Base-by-base conservation (phyloP, 2,797 vertebrate species). In the Falco peregrinus region DNA sequence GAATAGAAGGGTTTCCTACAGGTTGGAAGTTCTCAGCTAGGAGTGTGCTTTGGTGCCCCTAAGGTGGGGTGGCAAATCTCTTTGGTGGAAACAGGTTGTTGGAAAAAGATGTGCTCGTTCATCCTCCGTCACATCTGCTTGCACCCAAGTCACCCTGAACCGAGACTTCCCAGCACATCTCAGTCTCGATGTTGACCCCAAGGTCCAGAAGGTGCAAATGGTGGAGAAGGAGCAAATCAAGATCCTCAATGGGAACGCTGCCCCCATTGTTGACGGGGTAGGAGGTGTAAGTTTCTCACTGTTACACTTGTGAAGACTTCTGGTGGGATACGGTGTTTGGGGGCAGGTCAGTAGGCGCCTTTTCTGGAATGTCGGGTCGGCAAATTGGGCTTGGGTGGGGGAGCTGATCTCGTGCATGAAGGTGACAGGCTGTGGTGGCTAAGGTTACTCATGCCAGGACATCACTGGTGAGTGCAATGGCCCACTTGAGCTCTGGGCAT, bases 171-270 rank as follows among this genome's bases (percentile, higher is more conserved):
- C 98, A 94, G 97, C 97, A 16, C 98, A 98, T n/a, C 84, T 98
- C 70, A 97, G 98, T 13, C 93, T 98, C 91, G 98, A 98, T 84
- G 98, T 99, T 9, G 98, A 98, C 93, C 89, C 95, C 1, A 95
- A 94, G 95, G 98, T 99, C 97, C 98, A 98, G 92, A 94, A 53
- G 18, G 71, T 98, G 75, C 98, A 98, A 75, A 98, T 94, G 3
- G 94, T 98, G 39, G 98, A 99, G 96, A 98, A 98, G 25, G 98
- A 99, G 73, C 97, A 98, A 97, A 99, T 98, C 97, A 98, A 99
- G 97, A 97, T 70, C 83, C 98, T 98, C 69, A 98, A 98, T 97
- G 98, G 99, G 97, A 98, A 98, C 47, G 98, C 98, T 6, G 98
- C 98, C 31, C 97, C 98, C 13, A 98, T 98, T 96, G 98, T 98